Evolutionary conservation across 2,888 invertebrate species (phyloP).

Genomic region (Neoscelio sp.): DNA sequence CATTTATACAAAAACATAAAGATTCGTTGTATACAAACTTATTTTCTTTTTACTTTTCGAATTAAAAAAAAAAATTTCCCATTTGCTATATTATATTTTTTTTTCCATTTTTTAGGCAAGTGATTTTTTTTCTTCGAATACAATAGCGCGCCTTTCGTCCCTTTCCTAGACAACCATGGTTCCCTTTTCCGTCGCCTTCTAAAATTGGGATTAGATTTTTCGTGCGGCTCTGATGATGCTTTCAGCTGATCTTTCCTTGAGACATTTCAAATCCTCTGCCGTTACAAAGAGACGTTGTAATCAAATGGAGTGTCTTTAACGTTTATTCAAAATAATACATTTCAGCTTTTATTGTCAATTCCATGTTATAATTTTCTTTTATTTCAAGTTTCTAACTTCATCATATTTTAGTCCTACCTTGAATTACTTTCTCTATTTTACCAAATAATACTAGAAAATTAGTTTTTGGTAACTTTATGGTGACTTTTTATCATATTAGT

Average conservation of each 20-base stretch:
- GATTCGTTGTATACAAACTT: no score
- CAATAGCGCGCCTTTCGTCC: slow-evolving; percentile 24
- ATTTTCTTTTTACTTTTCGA: no score
- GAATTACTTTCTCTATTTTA: no score
- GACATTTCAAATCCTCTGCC: slow-evolving; percentile 57
- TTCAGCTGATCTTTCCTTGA: slow-evolving; percentile 57
- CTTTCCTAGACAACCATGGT: slow-evolving; percentile 9
- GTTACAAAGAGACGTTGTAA: slow-evolving; percentile 59
- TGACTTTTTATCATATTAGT: no score
- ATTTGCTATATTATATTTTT: background rate
- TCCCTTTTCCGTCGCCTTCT: slow-evolving; percentile 57
- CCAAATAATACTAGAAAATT: no score
- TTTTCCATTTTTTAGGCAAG: slow-evolving; percentile 6
- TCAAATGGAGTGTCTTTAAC: slow-evolving; percentile 60
- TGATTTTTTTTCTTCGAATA: slow-evolving; percentile 16
- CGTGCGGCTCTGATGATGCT: slow-evolving; percentile 26
- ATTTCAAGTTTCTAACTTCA: slow-evolving; percentile 1
- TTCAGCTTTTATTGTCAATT: slow-evolving; percentile 35
- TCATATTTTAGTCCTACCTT: no score
- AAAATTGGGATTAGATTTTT: slow-evolving; percentile 54
- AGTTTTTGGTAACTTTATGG: no score
- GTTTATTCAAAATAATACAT: slow-evolving; percentile 53
- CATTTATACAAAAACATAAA: no score
- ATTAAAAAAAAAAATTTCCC: background rate
- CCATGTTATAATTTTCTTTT: slow-evolving; percentile 20